phyloP scores from a whole-genome alignment of 2,797 vertebrate species.

The Poecilia velifera region DNA sequence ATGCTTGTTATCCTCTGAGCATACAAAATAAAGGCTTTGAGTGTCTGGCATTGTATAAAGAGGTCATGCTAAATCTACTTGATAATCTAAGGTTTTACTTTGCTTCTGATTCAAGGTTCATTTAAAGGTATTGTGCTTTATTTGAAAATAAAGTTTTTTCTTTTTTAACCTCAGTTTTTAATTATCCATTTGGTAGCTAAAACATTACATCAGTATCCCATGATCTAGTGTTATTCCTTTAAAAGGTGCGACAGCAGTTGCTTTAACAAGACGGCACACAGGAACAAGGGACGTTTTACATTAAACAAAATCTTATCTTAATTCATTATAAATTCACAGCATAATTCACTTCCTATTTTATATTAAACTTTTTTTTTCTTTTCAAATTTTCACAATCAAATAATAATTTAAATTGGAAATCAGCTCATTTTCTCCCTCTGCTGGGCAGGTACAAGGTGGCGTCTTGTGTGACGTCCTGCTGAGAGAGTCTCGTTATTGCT shows the following conservation, averaged over 20 bases:
- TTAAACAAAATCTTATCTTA: neutral
- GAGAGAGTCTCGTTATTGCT: conserved; percentile 66
- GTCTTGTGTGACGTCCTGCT: conserved; percentile 62
- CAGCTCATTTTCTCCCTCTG: conserved; percentile 21
- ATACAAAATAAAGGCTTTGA: conserved; percentile 13
- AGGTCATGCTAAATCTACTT: conserved; percentile 6
- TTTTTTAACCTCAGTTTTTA: neutral
- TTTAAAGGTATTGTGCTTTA: conserved; percentile 19
- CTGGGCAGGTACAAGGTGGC: conserved; percentile 63
- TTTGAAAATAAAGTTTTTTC: conserved; percentile 14
- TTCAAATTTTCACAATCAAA: neutral
- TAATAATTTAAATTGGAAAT: conserved; percentile 17
- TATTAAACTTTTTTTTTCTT: neutral
- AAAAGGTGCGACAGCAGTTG: neutral
- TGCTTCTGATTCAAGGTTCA: neutral
- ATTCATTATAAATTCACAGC: neutral
- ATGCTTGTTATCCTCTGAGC: conserved; percentile 23
- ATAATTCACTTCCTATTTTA: neutral
- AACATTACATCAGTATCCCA: neutral
- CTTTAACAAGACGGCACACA: neutral
- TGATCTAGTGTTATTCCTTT: neutral
- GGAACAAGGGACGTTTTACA: neutral
- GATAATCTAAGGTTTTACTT: conserved; percentile 9
- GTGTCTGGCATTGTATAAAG: conserved; percentile 37
- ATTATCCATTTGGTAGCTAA: neutral